Conservation (phyloP, 2,113 vertebrate genomes). For the Sakesphorus luctuosus region DNA sequence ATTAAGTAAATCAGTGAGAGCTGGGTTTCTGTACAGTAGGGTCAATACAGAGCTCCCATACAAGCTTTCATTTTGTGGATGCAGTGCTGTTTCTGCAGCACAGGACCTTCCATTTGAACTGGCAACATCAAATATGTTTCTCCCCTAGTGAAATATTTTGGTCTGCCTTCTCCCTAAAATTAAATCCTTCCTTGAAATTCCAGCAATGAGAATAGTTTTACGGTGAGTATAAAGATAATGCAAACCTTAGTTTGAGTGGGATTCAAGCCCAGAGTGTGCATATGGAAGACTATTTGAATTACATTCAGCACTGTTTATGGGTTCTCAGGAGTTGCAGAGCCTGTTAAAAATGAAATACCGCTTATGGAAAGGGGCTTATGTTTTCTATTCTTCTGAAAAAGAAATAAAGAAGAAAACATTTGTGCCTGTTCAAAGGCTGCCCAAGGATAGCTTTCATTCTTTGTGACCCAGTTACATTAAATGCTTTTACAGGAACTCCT, state of each 20-base stretch:
- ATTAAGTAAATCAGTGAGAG: background rate
- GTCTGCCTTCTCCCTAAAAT: background rate
- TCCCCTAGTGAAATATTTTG: background rate
- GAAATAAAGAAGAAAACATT: background rate
- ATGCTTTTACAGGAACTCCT: slow-evolving; percentile 36
- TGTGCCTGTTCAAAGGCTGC: slow-evolving; percentile 55
- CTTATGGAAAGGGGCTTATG: background rate
- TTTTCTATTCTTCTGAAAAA: slow-evolving; percentile 32
- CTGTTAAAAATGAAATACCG: slow-evolving; percentile 37
- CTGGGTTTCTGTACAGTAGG: background rate
- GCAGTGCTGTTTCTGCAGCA: background rate
- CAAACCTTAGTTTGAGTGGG: background rate
- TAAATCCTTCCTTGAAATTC: background rate
- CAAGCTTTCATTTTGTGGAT: rapidly evolving
- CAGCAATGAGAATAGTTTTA: background rate
- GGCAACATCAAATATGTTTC: background rate
- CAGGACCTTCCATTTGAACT: background rate
- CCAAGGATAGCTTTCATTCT: slow-evolving; percentile 60
- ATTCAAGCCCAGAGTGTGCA: background rate
- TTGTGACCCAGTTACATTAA: slow-evolving; percentile 68
- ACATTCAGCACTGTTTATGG: background rate
- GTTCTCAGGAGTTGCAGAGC: slow-evolving; percentile 5
- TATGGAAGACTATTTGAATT: background rate
- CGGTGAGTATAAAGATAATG: background rate
- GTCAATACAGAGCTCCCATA: background rate